phyloP scores from a whole-genome alignment of 2,797 vertebrate species.

The Vespertilio murinus region DNA sequence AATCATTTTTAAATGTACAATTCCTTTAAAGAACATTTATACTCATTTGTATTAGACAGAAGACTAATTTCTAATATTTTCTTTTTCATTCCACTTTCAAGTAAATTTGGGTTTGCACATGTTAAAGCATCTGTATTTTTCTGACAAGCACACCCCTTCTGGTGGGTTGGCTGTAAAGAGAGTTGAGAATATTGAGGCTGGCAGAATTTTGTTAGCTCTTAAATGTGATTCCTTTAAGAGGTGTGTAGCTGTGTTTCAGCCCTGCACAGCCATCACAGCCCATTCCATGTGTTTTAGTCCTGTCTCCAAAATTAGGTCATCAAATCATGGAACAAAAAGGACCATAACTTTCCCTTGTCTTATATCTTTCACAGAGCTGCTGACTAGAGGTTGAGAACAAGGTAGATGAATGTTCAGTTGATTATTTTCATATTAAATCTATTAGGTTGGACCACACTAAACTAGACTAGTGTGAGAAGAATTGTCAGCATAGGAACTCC shows the following conservation, averaged over 20 bases:
- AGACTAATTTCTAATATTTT: conserved; percentile 7
- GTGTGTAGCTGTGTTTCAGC: background rate
- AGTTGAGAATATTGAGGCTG: background rate
- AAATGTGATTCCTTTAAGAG: background rate
- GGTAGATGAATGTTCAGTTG: background rate
- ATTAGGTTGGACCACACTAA: background rate
- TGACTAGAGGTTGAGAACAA: background rate
- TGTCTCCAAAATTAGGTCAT: background rate
- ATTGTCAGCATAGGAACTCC: background rate
- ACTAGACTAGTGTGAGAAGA: background rate
- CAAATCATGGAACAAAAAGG: background rate
- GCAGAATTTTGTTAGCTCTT: background rate
- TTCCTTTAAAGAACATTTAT: background rate
- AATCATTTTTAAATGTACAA: background rate
- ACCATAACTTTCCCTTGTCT: background rate
- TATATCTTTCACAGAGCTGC: background rate
- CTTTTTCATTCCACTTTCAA: background rate
- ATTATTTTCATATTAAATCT: background rate
- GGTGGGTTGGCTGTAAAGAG: background rate
- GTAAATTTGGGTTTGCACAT: background rate
- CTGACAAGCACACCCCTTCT: background rate
- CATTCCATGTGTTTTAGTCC: background rate
- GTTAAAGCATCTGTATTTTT: background rate
- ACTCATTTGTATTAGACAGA: background rate
- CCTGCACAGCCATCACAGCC: background rate